Base-by-base conservation (phyloP, 2,113 vertebrate genomes). In the Pogonocichla stellata region DNA sequence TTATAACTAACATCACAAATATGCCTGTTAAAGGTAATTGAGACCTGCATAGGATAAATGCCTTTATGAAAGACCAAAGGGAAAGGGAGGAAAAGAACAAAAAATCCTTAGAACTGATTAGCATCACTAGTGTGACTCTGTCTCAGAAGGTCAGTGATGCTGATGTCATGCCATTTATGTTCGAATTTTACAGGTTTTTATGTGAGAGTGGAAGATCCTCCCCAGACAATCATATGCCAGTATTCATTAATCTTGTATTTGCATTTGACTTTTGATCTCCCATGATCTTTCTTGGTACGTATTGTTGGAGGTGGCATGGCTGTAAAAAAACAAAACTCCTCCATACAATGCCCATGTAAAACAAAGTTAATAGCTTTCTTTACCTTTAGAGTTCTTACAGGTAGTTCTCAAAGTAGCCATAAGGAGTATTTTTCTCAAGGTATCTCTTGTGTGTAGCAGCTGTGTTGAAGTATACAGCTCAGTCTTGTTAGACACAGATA, bases 331-430 rank as follows among this genome's bases (percentile, higher is more conserved):
- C 34, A 74, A 75, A 85, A 36, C 9, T 69, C 16, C 31, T 64
- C 7, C 7, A 12, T 53, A 42, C 0, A 0, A 50, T 58, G 28
- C 29, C 13, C 20, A 48, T 1, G 4, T 11, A 77, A 66, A 92
- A 70, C 0, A 1, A 58, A 82, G 66, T 53, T 58, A 73, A 33
- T 57, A 66, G 45, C 25, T 61, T 14, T 9, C 90, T 36, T 72
- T 62, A 82, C 22, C 13, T 48, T 69, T 57, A 26, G 48, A 56
- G 13, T 72, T 86, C 67, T 86, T 71, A 48, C 2, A 79, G 10
- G 24, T 8, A 45, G 14, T 26, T 80, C 20, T 43, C 33, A 45
- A 84, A 90, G 33, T 26, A 88, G 38, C 36, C 61, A 62, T 6
- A 24, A 48, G 24, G 58, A 48, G 20, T 26, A 45, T 45, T 88